Base-by-base conservation (phyloP, 2,797 vertebrate species). In the Morus bassanus region DNA sequence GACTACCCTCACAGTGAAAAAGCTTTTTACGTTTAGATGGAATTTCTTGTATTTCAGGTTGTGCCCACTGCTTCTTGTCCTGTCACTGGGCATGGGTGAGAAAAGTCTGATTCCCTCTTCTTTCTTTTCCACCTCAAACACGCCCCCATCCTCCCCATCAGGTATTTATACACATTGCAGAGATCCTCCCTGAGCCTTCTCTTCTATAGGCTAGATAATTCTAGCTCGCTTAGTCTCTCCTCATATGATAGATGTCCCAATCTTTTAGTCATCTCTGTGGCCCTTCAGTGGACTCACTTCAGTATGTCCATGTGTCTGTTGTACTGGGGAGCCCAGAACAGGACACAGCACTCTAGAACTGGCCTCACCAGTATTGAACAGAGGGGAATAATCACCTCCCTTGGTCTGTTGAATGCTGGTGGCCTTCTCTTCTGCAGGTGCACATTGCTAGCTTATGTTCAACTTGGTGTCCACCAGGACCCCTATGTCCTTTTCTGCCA, bases 91-190 rank as follows among this genome's bases (percentile, higher is more conserved):
- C 27, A 50, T 2, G 1, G 27, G 18, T 21, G 10, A 56, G 56
- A 67, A 54, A 10, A 72, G 27, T 35, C 76, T 18, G 3, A 50
- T 48, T 91, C 45, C 14, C 13, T 13, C n/a, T 72, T 87, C 45
- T 56, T 85, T 75, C 68, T 64, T 84, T 45, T 11, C 6, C 11
- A 17, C 13, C 50, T 11, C 6, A 53, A 65, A 48, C 21, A 73
- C 9, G n/a, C 8, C 4, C 6, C 3, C 11, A 9, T 4, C 6
- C 28, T 16, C 5, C 2, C 10, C 23, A 41, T 18, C 4, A 69
- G 48, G 13, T 76, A 60, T 76, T 86, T 79, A 37, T 51, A 86
- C 3, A 41, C 10, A 60, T 2, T 73, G 33, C 76, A 84, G n/a
- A 73, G 33, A 65, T 48, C 18, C 18, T 56, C 37, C 24, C 15